Percentiles rank a stretch among this genome's conserved stretches.
Conservation (phyloP, 2,113 vertebrate species). For the Oryzias curvinotus region DNA sequence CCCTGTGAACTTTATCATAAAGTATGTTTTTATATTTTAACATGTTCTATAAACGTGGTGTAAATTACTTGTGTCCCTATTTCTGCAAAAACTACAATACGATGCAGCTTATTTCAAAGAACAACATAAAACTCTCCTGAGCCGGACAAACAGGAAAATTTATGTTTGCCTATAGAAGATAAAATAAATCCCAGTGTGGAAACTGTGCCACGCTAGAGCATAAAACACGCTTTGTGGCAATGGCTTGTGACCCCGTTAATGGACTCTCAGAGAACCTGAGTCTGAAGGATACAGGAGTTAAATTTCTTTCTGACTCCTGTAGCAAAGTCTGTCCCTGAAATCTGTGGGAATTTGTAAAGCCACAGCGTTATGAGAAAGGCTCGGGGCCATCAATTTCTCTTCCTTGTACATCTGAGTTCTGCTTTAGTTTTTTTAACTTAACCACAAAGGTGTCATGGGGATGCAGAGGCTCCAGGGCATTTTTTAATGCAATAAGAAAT, state of each 20-base stretch:
- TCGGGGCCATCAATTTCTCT: conserved; percentile 48
- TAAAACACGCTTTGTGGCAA: conserved; percentile 48
- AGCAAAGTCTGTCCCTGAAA: conserved; percentile 58
- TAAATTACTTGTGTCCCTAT: conserved; percentile 8
- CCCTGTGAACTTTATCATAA: neutral
- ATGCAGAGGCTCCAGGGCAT: conserved; percentile 33
- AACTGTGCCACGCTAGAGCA: conserved; percentile 20
- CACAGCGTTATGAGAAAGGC: conserved; percentile 37
- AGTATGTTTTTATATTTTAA: conserved; percentile 10
- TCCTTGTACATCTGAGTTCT: conserved; percentile 50
- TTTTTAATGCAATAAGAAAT: conserved; percentile 28
- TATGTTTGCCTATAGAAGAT: conserved; percentile 38
- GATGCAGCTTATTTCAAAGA: conserved; percentile 11
- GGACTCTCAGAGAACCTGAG: conserved; percentile 42
- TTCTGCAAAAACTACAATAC: conserved; percentile 7
- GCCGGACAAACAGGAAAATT: conserved; percentile 23
- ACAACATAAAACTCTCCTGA: conserved; percentile 9
- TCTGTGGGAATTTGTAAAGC: conserved; percentile 61
- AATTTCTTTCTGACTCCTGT: conserved; percentile 39
- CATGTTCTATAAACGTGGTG: neutral
- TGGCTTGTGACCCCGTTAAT: conserved; percentile 61
- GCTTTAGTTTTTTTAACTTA: conserved; percentile 51
- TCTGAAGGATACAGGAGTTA: conserved; percentile 41
- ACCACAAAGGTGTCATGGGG: conserved; percentile 29
- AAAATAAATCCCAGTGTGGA: conserved; percentile 41